Base-by-base conservation (phyloP, 1,140 invertebrate species). In the Caenorhabditis briggsae region DNA sequence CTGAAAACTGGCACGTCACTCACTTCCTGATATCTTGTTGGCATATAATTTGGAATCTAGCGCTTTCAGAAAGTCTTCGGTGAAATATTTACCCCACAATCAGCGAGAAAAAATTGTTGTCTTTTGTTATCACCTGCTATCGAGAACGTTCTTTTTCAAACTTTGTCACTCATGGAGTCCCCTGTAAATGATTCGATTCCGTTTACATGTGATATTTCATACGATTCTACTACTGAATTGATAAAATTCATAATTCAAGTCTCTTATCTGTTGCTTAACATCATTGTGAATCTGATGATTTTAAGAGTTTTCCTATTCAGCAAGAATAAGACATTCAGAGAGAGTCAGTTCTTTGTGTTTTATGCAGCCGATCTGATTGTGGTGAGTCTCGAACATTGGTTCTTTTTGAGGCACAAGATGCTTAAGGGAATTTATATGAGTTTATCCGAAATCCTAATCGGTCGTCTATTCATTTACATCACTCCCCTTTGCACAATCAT, bases 321-420 rank as follows among this genome's bases (percentile, higher is more conserved):
- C 33, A 78, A 78, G n/a, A 78, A 78, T 9, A 78, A 78, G 0
- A 7, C 11, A 14, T 50, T 53, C 23, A 18, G 43, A 6, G 70
- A 78, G 11, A 78, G 41, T 53, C 41, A 46, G 12, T 78, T 78
- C 41, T 78, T 78, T 23, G 12, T 78, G 11, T 23, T 78, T 53
- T 78, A 78, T 78, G 70, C 70, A n/a, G 70, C 70, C 3, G 70
- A 78, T 78, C 23, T 78, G 70, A 78, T 78, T 53, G 9, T 78
- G 70, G 70, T 78, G 1, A 20, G 70, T 61, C 18, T 18, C n/a
- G n/a, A 64, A 33, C 8, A 70, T 33, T 41, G 0, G 11, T 14
- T 65, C 12, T 65, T 2, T 65, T 33, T 65, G 9, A 1, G 50
- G 6, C 16, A 53, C 0, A 41, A 33, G 9, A 53, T 78, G 25